Conservation (phyloP, 2,113 vertebrate genomes). For the Ceyx melanurus region DNA sequence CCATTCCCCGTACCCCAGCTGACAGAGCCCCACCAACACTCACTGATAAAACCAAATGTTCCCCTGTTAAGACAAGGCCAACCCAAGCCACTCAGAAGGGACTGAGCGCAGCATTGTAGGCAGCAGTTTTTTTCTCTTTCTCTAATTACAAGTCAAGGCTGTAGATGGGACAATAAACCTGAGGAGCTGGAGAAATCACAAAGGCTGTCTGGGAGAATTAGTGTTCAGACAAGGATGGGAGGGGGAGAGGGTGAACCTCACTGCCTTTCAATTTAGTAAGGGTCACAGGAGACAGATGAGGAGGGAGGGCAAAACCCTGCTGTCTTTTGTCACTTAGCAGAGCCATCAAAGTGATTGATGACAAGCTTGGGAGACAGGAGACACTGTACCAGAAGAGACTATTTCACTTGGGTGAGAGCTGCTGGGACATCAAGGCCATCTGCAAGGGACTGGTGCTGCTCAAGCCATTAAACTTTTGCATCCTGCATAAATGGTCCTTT, state of each 20-base stretch:
- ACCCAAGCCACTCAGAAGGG: background rate
- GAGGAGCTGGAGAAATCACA: background rate
- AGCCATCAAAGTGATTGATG: background rate
- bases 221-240: background rate
- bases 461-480: background rate
- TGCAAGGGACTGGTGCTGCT: background rate
- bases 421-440: background rate
- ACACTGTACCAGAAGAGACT: background rate
- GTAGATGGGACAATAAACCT: background rate
- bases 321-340: background rate
- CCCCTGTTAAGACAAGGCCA: background rate
- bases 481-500: background rate
- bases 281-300: background rate
- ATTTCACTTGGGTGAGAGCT: background rate
- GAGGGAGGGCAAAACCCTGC: background rate
- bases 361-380: background rate
- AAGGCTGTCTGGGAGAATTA: background rate
- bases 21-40: accelerated
- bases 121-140: background rate
- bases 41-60: background rate
- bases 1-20: background rate
- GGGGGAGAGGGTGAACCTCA: background rate
- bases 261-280: background rate
- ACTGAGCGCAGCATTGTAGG: background rate
- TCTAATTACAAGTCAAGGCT: background rate